Percentiles rank a stretch among this genome's conserved stretches.
Conservation (phyloP, 2,113 vertebrate species). For the Anser cygnoides region DNA sequence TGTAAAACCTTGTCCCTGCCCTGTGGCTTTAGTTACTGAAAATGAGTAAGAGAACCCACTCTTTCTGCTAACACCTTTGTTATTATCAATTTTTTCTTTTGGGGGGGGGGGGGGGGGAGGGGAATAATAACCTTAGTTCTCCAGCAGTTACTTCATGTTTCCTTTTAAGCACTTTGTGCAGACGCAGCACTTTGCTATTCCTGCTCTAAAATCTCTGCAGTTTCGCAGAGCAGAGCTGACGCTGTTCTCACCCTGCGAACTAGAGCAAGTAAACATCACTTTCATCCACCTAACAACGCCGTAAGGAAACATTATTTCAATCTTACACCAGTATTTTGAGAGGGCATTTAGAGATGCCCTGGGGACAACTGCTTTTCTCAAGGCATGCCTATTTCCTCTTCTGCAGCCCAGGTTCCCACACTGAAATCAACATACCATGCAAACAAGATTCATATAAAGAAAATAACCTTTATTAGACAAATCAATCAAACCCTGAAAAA, state of each 20-base stretch:
- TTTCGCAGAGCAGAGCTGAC: background rate
- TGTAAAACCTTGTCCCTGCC: background rate
- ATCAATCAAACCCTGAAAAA: constrained; percentile 53
- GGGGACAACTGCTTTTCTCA: background rate
- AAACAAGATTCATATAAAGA: background rate
- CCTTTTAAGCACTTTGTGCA: background rate
- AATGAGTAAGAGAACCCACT: background rate
- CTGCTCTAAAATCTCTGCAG: background rate
- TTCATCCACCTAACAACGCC: background rate
- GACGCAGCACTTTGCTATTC: fast-evolving
- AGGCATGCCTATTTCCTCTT: fast-evolving
- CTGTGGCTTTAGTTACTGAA: background rate
- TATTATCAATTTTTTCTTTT: background rate
- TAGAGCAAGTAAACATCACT: fast-evolving
- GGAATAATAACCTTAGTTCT: too few species aligned
- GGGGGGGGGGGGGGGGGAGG: background rate
- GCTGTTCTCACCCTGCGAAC: fast-evolving
- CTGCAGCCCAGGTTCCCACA: background rate
- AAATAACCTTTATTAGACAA: constrained; percentile 71
- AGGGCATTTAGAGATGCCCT: background rate
- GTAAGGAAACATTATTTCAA: background rate
- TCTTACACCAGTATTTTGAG: background rate
- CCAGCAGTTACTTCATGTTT: background rate
- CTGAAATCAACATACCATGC: background rate
- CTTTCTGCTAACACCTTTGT: too few species aligned